A percentile compares a stretch with the other conserved stretches of the same genome.
These are phyloP conservation scores for Campoletis raptor DNA, from an alignment of 2,888 invertebrate genomes.

Conservation along the genomic window DNA sequence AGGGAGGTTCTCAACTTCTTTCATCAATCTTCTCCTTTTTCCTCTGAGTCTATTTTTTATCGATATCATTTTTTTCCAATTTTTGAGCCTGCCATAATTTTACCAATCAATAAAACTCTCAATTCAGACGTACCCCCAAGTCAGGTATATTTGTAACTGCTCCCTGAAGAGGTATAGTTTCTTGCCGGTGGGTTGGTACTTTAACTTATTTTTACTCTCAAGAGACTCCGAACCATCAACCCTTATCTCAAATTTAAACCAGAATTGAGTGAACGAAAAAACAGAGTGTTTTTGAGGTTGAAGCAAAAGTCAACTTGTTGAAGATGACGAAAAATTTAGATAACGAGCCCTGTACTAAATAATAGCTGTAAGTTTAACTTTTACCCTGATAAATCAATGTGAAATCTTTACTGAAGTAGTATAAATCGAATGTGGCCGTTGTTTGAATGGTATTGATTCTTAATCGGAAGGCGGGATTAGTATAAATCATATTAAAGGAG, in stretches of 20 bases:
- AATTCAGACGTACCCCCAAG: background rate
- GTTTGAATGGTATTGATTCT: background rate
- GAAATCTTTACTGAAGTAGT: background rate
- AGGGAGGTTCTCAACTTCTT: constrained; percentile 64
- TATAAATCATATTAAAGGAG: constrained; percentile 54
- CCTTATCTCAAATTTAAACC: background rate
- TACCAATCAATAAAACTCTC: background rate
- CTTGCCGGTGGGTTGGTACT: background rate
- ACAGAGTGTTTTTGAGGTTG: background rate
- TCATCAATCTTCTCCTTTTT: constrained; percentile 29
- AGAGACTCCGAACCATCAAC: background rate
- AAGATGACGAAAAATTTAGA: background rate
- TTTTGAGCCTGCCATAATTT: constrained; percentile 26
- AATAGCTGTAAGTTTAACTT: background rate
- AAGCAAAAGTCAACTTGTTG: background rate
- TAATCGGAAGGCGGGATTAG: constrained; percentile 50
- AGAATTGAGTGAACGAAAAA: background rate
- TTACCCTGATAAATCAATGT: background rate
- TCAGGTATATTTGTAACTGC: background rate
- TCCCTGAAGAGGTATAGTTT: background rate
- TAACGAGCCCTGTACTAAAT: background rate
- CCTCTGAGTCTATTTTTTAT: background rate
- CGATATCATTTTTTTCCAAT: background rate
- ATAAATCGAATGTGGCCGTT: background rate
- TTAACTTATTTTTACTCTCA: background rate